Evolutionary conservation across 2,113 vertebrate species (phyloP), one percentile per base, ranked within the genome.

Genomic region (Heptranchias perlo): DNA sequence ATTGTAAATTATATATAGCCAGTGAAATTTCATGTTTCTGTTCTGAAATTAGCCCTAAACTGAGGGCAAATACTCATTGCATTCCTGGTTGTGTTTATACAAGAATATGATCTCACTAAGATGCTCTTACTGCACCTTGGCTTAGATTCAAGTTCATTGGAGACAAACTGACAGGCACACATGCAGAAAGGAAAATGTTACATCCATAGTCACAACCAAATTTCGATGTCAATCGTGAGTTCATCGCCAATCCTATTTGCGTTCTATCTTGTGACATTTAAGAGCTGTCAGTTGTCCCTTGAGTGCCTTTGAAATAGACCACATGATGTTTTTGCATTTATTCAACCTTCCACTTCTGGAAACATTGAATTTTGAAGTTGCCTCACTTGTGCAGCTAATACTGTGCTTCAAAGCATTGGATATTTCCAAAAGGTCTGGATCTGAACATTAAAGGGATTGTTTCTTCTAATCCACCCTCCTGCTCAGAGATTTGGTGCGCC

Each of bases 291-390:
- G 23, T 31, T 31, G 31, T 69, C 64, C 25, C 28, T 35, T 95
- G 94, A 16, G 47, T 31, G 28, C 10, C 47, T 95, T 95, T 69
- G 92, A 94, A 94, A 47, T 39, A 47, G 39, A 94, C 21, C 39
- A 94, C 92, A 31, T 47, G 94, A 73, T 49, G 4, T 14, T 93
- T n/a, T 95, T 95, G 61, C 44, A 69, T 95, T 95, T 49, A 95
- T 95, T 28, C 28, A 52, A 28, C 39, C 25, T 52, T 52, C 44
- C 21, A 94, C 93, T 31, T 69, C 44, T 67, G 16, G 47, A 64
- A 47, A 54, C 44, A 64, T 10, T 44, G n/a, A 64, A 95, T 65
- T 44, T 69, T 69, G 65, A 95, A 95, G 65, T 35, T 69, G 52
- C n/a, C 16, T 91, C 5, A 14, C 52, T 5, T 91, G 52, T 35